phyloP scores from a whole-genome alignment of 2,797 vertebrate genomes.

The Syndactyla subalaris region DNA sequence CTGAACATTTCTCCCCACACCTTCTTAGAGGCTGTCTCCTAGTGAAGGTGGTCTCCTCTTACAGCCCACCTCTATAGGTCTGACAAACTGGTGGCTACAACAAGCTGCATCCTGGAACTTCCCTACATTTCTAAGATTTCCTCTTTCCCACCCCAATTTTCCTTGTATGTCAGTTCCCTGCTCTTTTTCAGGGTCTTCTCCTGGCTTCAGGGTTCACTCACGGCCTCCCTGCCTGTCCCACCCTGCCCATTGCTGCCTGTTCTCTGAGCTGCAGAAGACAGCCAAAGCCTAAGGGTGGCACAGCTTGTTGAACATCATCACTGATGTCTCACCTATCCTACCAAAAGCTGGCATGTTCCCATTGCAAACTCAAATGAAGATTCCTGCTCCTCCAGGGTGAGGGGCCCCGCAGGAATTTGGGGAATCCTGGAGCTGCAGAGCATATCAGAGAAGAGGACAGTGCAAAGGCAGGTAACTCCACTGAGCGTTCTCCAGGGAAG shows the following conservation, averaged over 20 bases:
- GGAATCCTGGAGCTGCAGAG: neutral
- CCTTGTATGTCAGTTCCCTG: neutral
- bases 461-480: neutral
- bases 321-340: neutral
- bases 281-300: neutral
- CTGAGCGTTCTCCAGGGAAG: rapidly evolving
- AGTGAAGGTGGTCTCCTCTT: neutral
- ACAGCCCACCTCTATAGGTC: neutral
- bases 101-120: neutral
- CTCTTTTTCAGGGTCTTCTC: neutral
- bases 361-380: neutral
- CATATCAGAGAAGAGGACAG: neutral
- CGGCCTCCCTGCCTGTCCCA: neutral
- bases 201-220: neutral
- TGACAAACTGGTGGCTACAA: neutral
- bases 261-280: neutral
- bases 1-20: neutral
- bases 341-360: neutral
- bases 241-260: neutral
- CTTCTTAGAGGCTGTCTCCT: neutral
- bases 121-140: rapidly evolving
- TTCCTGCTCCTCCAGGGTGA: neutral
- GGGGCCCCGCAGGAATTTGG: neutral
- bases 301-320: neutral
- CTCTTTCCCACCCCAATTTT: neutral